Base-by-base conservation (phyloP, 1,140 invertebrate genomes). In the Drosophila varians region DNA sequence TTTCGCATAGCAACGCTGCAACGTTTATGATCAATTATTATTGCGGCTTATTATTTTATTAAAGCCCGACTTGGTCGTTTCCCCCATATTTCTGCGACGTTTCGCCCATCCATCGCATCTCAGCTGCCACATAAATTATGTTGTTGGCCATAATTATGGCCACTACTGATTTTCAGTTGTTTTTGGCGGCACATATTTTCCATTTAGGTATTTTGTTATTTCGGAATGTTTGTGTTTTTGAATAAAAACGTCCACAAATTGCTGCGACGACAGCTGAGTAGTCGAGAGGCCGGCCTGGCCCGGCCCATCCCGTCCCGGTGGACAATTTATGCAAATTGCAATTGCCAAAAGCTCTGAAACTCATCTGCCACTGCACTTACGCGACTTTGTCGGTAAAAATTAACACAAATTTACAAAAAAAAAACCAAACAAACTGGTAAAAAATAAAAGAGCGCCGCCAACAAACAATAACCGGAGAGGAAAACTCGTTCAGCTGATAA, bases 241-340 rank as follows among this genome's bases (percentile, higher is more conserved):
- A 40, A 18, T 49, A 49, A 48, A 57, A 61, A 61, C 54, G 48
- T 52, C 38, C 56, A 49, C 40, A 60, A 60, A 68, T 55, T 64
- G 49, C 31, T 26, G 21, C 11, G 53, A 55, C 57, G 65, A 55
- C 65, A 69, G 65, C 57, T 69, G 65, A 61, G 28, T 21, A 21
- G 2, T 21, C 65, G 51, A 53, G 28, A 25, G 45, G 28, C 28
- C n/a, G n/a, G n/a, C n/a, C n/a, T n/a, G n/a, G n/a, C n/a, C n/a
- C n/a, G n/a, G n/a, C n/a, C n/a, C n/a, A n/a, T n/a, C n/a, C n/a
- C n/a, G n/a, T n/a, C 26, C 9, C 34, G 34, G 47, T 28, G 45
- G 5, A 49, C 45, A 69, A 62, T 70, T 64, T 70, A 70, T 70
- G 66, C 45, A 70, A 70, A 70, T 70, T 62, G 65, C 57, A 62